A percentile compares a stretch with the other conserved stretches of the same genome.
Conservation (phyloP, 2,888 invertebrate species). For the Harpalus rufipes region DNA sequence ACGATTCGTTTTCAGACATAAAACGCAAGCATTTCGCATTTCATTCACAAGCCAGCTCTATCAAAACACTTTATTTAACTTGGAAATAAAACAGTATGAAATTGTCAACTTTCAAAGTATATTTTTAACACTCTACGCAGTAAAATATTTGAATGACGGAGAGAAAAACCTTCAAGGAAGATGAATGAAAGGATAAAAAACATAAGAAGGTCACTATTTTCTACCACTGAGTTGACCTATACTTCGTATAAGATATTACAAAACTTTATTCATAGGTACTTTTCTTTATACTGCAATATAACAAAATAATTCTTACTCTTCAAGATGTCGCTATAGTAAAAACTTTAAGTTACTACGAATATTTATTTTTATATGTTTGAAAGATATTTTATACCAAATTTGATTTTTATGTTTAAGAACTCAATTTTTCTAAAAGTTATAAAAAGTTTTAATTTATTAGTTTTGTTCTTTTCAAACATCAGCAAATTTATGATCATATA, state of each 20-base stretch:
- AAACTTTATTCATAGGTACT: not conserved
- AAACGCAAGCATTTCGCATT: constrained; percentile 31
- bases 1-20: constrained; percentile 33
- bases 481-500: too few species aligned
- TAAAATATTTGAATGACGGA: constrained; percentile 35
- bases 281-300: not conserved
- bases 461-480: too few species aligned
- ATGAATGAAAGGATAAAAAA: constrained; percentile 34
- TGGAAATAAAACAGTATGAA: constrained; percentile 20
- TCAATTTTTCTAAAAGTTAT: too few species aligned
- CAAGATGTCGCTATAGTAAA: not conserved
- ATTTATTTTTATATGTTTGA: not conserved
- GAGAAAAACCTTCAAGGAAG: constrained; percentile 10
- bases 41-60: constrained; percentile 31
- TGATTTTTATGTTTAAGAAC: too few species aligned
- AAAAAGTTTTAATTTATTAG: too few species aligned
- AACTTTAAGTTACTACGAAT: not conserved
- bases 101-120: constrained; percentile 29
- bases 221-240: not conserved
- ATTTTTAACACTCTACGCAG: constrained; percentile 8
- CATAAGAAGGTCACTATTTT: constrained; percentile 20
- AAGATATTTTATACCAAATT: not conserved
- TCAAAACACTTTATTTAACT: constrained; percentile 38
- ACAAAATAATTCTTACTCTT: not conserved
- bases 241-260: not conserved